phyloP scores from a whole-genome alignment of 2,797 vertebrate genomes.

The Ataeniobius toweri region DNA sequence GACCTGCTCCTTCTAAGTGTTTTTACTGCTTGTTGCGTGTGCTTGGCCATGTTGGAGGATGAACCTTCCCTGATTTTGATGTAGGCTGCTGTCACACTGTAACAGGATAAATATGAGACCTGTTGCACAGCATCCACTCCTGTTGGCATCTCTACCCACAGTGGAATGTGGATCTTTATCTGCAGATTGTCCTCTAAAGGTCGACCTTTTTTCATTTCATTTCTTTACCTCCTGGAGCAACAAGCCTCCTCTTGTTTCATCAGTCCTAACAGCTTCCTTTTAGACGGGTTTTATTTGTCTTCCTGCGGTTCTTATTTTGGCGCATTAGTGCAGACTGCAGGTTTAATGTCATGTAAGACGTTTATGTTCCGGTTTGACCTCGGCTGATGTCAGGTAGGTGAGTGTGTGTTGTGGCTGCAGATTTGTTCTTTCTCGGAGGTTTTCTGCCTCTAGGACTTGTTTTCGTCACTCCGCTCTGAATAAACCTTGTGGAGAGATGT shows the following conservation, averaged over 20 bases:
- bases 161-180: too few species aligned
- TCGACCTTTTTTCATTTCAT: too few species aligned
- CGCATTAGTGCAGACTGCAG: not conserved
- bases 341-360: too few species aligned
- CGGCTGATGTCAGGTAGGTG: not conserved
- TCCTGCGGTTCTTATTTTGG: not conserved
- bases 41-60: too few species aligned
- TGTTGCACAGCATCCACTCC: too few species aligned
- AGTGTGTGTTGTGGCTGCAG: not conserved
- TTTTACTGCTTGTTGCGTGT: too few species aligned
- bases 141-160: too few species aligned
- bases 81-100: too few species aligned
- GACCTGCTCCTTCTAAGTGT: not conserved
- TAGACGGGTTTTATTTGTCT: not conserved
- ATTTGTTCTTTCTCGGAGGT: not conserved
- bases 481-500: constrained; percentile 17
- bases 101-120: too few species aligned
- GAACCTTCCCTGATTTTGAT: too few species aligned
- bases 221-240: too few species aligned
- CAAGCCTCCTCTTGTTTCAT: not conserved
- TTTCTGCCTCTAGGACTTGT: constrained; percentile 13
- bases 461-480: constrained; percentile 18
- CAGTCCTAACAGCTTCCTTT: not conserved
- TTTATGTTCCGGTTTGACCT: not conserved
- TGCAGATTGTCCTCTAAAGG: too few species aligned